phyloP scores from a whole-genome alignment of 2,797 vertebrate genomes.

The Coendou prehensilis region DNA sequence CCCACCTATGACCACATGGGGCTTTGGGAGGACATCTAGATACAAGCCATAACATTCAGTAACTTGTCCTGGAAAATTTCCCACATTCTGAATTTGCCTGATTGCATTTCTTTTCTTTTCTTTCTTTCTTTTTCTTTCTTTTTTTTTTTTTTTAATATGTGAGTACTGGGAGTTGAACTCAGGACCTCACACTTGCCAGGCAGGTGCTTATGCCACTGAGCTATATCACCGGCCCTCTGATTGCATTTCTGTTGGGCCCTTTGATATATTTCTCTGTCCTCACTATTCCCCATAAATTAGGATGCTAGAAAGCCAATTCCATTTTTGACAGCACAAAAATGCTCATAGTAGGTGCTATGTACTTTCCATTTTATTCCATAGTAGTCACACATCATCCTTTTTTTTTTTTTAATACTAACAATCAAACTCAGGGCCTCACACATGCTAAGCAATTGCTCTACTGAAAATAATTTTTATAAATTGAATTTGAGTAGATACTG shows the following conservation, averaged over 20 bases:
- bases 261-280: neutral
- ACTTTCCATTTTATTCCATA: neutral
- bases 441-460: neutral
- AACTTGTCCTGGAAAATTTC: neutral
- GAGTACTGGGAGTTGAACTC: too few relatives aligned
- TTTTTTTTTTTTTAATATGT: too few relatives aligned
- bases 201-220: too few relatives aligned
- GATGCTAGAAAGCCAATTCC: neutral
- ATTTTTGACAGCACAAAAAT: neutral
- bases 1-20: neutral
- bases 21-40: neutral
- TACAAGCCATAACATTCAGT: neutral
- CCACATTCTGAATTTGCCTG: neutral
- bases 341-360: neutral
- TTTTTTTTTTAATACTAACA: neutral
- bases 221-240: neutral
- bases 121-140: too few relatives aligned
- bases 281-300: neutral
- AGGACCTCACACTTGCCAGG: too few relatives aligned
- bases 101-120: neutral
- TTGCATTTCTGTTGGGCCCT: neutral
- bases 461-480: neutral
- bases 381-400: neutral
- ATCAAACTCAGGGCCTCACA: neutral
- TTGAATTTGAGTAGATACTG: neutral